phyloP scores from a whole-genome alignment of 2,797 vertebrate genomes.

The Odontamblyopus rebecca region DNA sequence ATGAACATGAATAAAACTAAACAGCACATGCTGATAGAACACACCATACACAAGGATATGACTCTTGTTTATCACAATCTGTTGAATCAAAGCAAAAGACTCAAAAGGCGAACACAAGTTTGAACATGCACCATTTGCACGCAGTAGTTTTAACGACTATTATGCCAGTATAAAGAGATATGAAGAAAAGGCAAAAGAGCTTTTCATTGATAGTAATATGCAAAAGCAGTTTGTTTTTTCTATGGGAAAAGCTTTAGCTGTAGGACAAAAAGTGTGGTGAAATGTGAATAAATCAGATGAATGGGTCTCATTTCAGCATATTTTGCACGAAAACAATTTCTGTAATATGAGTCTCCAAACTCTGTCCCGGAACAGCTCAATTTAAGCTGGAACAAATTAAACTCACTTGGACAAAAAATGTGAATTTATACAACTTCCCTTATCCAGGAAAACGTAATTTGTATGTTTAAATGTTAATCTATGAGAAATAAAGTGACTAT shows the following conservation, averaged over 20 bases:
- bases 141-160: neutral
- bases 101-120: conserved; percentile 21
- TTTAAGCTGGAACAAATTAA: neutral
- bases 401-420: neutral
- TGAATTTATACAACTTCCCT: neutral
- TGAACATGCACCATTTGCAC: conserved; percentile 17
- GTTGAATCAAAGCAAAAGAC: conserved; percentile 14
- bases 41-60: neutral
- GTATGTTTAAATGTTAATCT: neutral
- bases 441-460: neutral
- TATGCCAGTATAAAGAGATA: conserved; percentile 19
- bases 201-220: too few relatives aligned
- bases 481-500: neutral
- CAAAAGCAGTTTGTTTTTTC: neutral
- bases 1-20: neutral
- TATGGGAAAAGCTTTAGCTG: neutral
- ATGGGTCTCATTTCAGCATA: neutral
- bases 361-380: conserved; percentile 9
- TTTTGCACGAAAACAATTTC: conserved; percentile 18
- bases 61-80: conserved; percentile 10
- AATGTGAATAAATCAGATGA: conserved; percentile 4
- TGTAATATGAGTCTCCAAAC: conserved; percentile 30
- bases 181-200: conserved; percentile 10
- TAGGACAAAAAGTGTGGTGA: neutral
- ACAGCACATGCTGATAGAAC: neutral